Evolutionary conservation across 1,140 invertebrate genomes (phyloP).

Genomic region (Eurosta solidaginis): DNA sequence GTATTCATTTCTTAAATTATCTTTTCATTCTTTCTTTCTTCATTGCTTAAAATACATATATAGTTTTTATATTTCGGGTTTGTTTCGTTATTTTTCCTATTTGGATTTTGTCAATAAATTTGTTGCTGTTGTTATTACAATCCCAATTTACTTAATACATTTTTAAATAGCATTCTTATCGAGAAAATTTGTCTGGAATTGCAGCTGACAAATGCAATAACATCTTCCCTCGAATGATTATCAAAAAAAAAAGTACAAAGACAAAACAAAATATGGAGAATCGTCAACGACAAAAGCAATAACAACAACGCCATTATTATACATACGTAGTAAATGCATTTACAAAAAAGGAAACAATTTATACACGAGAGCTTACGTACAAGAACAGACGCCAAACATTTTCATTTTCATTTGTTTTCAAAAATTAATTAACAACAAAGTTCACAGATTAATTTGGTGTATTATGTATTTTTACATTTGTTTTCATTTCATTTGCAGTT

Average conservation of each 20-base stretch:
- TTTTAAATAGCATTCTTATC: neutral
- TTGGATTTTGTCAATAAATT: neutral
- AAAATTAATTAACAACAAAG: conserved; percentile 54
- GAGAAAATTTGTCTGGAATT: neutral
- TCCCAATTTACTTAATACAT: neutral
- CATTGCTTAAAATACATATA: neutral
- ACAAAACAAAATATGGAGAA: neutral
- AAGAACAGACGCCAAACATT: neutral
- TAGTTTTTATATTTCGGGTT: neutral
- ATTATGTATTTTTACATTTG: conserved; percentile 44
- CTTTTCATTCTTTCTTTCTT: neutral
- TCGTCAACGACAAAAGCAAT: neutral
- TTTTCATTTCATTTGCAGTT: neutral
- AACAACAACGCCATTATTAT: neutral
- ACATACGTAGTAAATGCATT: neutral
- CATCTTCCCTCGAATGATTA: neutral
- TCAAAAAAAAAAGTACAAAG: neutral
- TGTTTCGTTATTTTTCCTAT: neutral
- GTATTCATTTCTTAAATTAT: neutral
- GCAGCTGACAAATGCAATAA: neutral
- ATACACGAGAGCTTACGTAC: neutral
- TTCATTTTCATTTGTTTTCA: neutral
- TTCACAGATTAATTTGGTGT: conserved; percentile 53
- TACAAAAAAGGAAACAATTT: neutral
- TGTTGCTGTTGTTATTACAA: neutral